Percentiles rank a stretch among this genome's conserved stretches.
These are phyloP conservation scores for Microcebus murinus DNA, from an alignment of 2,113 vertebrate species.

Conservation along the genomic window DNA sequence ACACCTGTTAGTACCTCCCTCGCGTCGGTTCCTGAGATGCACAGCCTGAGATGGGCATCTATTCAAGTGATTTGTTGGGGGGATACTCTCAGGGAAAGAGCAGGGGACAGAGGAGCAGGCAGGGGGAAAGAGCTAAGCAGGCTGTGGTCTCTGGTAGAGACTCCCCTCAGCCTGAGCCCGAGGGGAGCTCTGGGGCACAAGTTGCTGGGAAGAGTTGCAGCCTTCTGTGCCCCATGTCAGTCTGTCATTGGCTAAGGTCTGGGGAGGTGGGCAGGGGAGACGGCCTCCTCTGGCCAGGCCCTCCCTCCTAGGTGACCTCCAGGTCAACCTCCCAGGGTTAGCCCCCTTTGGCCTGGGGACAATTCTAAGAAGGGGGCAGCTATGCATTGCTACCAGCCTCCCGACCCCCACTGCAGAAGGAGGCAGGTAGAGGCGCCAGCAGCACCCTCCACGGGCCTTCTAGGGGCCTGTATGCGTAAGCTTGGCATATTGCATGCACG, in stretches of 20 bases:
- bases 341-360: neutral
- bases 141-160: neutral
- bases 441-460: neutral
- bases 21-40: neutral
- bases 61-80: neutral
- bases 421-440: neutral
- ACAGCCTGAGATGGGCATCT: neutral
- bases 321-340: fast-evolving
- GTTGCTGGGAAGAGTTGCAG: neutral
- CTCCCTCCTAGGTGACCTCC: neutral
- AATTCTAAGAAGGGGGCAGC: neutral
- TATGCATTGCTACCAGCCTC: neutral
- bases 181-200: fast-evolving
- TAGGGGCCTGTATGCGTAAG: neutral
- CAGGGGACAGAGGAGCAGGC: neutral
- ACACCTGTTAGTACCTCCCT: neutral
- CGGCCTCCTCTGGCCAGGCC: neutral
- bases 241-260: neutral
- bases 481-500: fast-evolving
- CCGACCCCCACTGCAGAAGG: no score
- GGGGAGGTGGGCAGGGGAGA: no score
- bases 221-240: neutral
- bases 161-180: neutral
- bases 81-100: neutral
- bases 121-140: neutral